phyloP scores from a whole-genome alignment of 1,140 invertebrate species.

The Wasmannia auropunctata region DNA sequence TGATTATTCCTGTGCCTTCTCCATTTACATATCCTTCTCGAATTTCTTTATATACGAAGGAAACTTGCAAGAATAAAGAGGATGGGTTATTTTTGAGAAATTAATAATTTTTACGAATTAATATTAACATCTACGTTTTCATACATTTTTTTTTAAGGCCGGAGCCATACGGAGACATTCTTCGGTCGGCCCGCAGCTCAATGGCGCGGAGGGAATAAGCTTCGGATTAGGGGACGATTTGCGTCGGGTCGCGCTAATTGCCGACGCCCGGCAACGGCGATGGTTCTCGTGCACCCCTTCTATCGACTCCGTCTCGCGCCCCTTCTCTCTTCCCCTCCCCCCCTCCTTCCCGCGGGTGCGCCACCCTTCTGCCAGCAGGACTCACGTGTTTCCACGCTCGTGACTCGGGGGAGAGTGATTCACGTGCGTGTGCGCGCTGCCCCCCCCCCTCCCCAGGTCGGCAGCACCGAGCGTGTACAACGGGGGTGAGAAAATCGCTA shows the following conservation, averaged over 20 bases:
- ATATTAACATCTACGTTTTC: no score
- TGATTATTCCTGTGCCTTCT: background rate
- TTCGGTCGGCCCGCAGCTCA: background rate
- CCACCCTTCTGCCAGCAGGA: conserved; percentile 31
- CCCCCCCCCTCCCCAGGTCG: no score
- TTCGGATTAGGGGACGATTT: conserved; percentile 68
- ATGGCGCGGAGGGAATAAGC: conserved; percentile 62
- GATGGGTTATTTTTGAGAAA: no score
- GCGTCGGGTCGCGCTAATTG: conserved; percentile 65
- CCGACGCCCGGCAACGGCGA: conserved; percentile 35
- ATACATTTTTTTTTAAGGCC: background rate
- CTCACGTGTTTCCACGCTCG: conserved; percentile 61
- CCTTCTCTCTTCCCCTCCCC: no score
- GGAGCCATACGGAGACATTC: background rate
- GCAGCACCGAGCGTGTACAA: conserved; percentile 3
- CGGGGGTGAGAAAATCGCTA: conserved; percentile 56
- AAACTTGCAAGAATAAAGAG: background rate
- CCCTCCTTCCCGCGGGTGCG: background rate
- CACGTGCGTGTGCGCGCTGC: conserved; percentile 24
- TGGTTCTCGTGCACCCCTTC: conserved; percentile 15
- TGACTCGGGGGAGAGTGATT: conserved; percentile 58
- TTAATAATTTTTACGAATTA: no score
- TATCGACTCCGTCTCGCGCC: conserved; percentile 18
- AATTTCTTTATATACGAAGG: background rate
- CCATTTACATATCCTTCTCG: background rate